These are phyloP conservation scores for Epinephelus awoara DNA, from an alignment of 2,797 vertebrate species.

Conservation along the genomic window DNA sequence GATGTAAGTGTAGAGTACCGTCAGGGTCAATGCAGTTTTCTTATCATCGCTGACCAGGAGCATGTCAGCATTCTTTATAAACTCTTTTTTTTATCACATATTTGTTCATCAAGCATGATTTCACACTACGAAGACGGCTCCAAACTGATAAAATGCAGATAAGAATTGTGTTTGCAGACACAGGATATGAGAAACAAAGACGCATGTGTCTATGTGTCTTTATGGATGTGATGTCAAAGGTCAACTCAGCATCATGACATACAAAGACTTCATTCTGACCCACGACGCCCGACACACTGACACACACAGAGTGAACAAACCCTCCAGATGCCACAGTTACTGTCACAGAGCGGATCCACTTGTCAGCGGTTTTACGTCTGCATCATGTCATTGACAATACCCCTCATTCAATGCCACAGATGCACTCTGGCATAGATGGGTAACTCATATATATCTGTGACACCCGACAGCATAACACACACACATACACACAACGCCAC, in stretches of 20 bases:
- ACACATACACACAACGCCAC: slow-evolving; percentile 65
- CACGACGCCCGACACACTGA: slow-evolving; percentile 21
- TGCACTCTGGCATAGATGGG: slow-evolving; percentile 59
- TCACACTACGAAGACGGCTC: neutral
- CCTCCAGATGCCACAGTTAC: slow-evolving; percentile 67
- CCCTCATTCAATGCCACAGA: slow-evolving; percentile 64
- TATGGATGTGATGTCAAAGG: slow-evolving; percentile 49
- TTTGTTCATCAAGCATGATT: slow-evolving; percentile 5
- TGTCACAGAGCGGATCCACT: slow-evolving; percentile 76
- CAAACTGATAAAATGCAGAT: slow-evolving; percentile 43
- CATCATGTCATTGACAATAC: slow-evolving; percentile 66
- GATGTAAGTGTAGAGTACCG: neutral
- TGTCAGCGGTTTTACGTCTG: slow-evolving; percentile 72
- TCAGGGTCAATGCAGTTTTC: neutral
- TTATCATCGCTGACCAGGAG: slow-evolving; percentile 4
- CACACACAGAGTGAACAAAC: slow-evolving; percentile 26
- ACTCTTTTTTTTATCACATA: neutral
- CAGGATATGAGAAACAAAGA: slow-evolving; percentile 66
- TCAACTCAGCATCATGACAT: slow-evolving; percentile 52
- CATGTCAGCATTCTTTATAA: neutral
- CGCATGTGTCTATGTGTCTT: slow-evolving; percentile 36
- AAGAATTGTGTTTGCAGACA: slow-evolving; percentile 55
- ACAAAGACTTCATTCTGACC: slow-evolving; percentile 72
- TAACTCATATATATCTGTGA: slow-evolving; percentile 67
- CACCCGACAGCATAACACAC: slow-evolving; percentile 72